phyloP scores from a whole-genome alignment of 2,113 vertebrate species.

The Pterocles burchelli region DNA sequence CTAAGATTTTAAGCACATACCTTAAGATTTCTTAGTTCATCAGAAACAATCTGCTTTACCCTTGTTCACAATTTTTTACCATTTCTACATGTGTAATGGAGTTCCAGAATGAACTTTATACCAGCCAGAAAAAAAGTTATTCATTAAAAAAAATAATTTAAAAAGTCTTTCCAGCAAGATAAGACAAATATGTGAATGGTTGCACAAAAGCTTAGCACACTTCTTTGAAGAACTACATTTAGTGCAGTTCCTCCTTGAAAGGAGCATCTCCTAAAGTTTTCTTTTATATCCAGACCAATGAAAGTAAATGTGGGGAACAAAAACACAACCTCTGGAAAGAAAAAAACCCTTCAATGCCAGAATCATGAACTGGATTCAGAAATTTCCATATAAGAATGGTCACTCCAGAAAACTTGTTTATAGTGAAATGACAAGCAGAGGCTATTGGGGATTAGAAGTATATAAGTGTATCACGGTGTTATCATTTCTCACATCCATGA shows the following conservation, averaged over 20 bases:
- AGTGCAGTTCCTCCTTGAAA: neutral
- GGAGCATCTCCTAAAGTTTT: neutral
- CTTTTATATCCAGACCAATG: neutral
- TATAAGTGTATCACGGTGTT: slow-evolving; percentile 6
- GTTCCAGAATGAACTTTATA: neutral
- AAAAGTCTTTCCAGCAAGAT: neutral
- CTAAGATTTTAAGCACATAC: neutral
- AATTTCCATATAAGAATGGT: slow-evolving; percentile 34
- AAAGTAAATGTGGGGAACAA: neutral
- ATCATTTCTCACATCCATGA: slow-evolving; percentile 22
- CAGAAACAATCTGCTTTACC: neutral
- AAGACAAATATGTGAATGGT: neutral
- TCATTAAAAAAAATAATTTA: neutral
- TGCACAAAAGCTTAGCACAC: neutral
- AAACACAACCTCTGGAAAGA: neutral
- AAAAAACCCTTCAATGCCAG: slow-evolving; percentile 28
- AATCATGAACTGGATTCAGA: slow-evolving; percentile 44
- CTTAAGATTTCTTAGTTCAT: neutral
- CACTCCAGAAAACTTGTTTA: slow-evolving; percentile 47
- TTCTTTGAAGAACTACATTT: neutral
- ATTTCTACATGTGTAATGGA: neutral
- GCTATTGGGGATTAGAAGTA: slow-evolving; percentile 46
- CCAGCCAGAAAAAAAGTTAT: rapidly evolving
- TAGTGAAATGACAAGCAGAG: slow-evolving; percentile 49
- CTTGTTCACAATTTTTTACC: neutral